Evolutionary conservation across 2,888 invertebrate genomes (phyloP).

Genomic region (Sepioteuthis lessoniana): DNA sequence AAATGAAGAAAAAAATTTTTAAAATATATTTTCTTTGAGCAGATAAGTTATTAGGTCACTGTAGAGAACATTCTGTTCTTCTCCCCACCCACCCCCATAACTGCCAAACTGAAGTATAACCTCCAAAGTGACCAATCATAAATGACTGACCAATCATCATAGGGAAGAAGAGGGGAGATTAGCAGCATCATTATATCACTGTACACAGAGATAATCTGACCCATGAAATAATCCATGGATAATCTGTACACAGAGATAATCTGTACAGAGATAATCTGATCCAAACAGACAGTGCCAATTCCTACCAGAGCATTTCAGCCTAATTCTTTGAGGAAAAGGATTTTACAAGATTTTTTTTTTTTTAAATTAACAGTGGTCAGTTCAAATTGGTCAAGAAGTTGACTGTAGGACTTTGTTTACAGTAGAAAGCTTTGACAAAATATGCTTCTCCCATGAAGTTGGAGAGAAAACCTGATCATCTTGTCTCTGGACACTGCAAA

Average conservation of each 20-base stretch:
- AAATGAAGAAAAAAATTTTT: not conserved
- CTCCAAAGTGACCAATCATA: not conserved
- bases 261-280: not conserved
- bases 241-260: not conserved
- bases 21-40: slow-evolving; percentile 10
- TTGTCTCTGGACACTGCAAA: not conserved
- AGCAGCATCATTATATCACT: not conserved
- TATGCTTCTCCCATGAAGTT: not conserved
- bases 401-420: not conserved
- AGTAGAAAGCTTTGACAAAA: not conserved
- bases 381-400: slow-evolving; percentile 3
- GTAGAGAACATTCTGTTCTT: not conserved
- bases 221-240: no score
- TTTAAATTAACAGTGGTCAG: not conserved
- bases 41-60: not conserved
- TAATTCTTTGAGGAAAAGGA: not conserved
- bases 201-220: not conserved
- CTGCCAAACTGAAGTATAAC: not conserved
- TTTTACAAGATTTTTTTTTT: slow-evolving; percentile 8
- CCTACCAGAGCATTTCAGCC: no score
- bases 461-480: not conserved
- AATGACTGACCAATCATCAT: not conserved
- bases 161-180: not conserved
- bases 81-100: no score
- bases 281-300: no score